Base-by-base conservation (phyloP, 2,113 vertebrate genomes). In the Sapajus apella region DNA sequence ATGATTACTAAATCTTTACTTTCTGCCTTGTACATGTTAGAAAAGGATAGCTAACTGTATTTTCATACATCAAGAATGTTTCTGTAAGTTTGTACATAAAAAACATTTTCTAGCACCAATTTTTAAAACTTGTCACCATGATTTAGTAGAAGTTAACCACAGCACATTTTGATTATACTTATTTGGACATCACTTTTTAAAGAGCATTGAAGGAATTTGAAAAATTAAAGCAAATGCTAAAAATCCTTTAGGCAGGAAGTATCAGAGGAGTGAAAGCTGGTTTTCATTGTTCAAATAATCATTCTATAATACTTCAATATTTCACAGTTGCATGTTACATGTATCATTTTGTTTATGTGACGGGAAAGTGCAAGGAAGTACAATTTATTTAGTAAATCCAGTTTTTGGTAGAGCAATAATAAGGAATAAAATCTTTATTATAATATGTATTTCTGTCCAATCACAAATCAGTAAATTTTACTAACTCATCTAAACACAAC, bases 381-480 rank as follows among this genome's bases (percentile, higher is more conserved):
- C 84, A 98, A 97, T 94, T 92, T 97, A 98, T 97, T 99, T 97
- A 98, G 97, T 98, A 98, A 98, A 98, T 98, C 97, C 98, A 98
- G 98, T 98, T 98, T 98, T 97, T 97, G 50, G 83, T 94, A 95
- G 77, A 96, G 97, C 84, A 94, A 93, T 97, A 97, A 97, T 95
- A 95, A 98, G 97, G 96, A 95, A 96, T 85, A 98, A 97, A 77
- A 95, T 98, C 70, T 98, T 98, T 98, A 96, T 96, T 94, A 93
- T 95, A 97, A 93, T n/a, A 75, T 97, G 91, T 94, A 37, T 81
- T 55, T 79, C 68, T 90, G 83, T 91, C 47, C 75, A 88, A 96
- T 97, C 86, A 96, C 95, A 96, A 97, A 97, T 98, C 98, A 97
- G 47, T 96, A 96, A 76, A 66, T 50, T 97, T 97, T 23, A n/a